Conservation (phyloP, 2,113 vertebrate species). For the Dissostichus mawsoni region DNA sequence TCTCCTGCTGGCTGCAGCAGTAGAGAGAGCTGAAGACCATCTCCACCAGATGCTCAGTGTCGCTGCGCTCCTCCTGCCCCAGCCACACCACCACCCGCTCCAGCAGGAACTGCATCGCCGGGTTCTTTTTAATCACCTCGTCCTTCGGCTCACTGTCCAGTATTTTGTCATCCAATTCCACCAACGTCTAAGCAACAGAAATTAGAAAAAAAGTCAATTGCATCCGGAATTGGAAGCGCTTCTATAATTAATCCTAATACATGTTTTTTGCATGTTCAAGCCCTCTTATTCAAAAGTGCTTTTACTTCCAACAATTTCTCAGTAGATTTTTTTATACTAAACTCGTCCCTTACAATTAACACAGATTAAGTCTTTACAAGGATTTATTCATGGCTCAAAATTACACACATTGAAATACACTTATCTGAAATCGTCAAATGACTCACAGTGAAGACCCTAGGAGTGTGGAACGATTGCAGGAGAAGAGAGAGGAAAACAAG, state of each 20-base stretch:
- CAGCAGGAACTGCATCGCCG: constrained; percentile 89
- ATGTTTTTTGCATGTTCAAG: background rate
- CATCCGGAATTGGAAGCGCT: background rate
- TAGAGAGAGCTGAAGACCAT: constrained; percentile 92
- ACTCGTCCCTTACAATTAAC: background rate
- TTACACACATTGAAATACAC: background rate
- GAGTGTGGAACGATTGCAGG: constrained; percentile 88
- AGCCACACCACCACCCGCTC: constrained; percentile 89
- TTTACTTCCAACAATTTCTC: background rate
- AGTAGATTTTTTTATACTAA: background rate
- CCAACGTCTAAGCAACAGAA: constrained; percentile 77
- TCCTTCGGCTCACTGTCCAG: constrained; percentile 20
- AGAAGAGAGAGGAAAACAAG: constrained; percentile 91
- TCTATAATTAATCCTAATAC: background rate
- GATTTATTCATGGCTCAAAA: constrained; percentile 1
- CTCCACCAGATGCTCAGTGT: constrained; percentile 90
- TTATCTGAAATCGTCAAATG: background rate
- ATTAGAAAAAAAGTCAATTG: background rate
- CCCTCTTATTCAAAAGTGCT: background rate
- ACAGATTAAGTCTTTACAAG: background rate
- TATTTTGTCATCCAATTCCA: constrained; percentile 74
- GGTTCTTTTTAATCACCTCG: constrained; percentile 71
- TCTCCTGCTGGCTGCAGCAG: constrained; percentile 89
- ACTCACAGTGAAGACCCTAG: constrained; percentile 85
- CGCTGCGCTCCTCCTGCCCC: constrained; percentile 83